phyloP scores from a whole-genome alignment of 2,113 vertebrate genomes.

The Columbina picui region DNA sequence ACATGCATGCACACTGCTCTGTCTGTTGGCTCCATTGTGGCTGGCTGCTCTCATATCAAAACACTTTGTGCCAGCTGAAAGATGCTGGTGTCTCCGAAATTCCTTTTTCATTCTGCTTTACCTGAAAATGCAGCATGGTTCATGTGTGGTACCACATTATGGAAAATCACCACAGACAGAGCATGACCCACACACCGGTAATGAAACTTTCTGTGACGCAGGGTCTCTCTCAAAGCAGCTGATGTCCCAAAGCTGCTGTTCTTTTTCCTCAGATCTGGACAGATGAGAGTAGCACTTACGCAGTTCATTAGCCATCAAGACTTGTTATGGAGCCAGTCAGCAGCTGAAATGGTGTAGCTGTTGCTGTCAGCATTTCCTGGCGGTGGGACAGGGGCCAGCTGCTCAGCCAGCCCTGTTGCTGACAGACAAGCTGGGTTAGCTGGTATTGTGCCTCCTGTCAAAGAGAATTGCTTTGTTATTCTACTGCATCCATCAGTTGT shows the following conservation, averaged over 20 bases:
- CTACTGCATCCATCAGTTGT: neutral
- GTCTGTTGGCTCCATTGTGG: slow-evolving; percentile 11
- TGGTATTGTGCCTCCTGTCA: slow-evolving; percentile 32
- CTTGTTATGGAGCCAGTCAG: neutral
- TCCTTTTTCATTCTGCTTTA: neutral
- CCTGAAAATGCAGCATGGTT: rapidly evolving
- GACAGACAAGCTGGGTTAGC: neutral
- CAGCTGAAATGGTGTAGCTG: slow-evolving; percentile 44
- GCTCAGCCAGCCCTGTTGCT: slow-evolving; percentile 39
- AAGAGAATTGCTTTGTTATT: neutral
- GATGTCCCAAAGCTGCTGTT: neutral
- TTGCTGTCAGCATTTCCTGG: slow-evolving; percentile 54
- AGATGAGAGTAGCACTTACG: neutral
- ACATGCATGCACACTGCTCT: slow-evolving; percentile 60
- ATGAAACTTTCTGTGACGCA: neutral
- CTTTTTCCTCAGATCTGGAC: neutral
- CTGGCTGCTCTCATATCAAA: slow-evolving; percentile 40
- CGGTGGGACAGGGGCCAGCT: slow-evolving; percentile 50
- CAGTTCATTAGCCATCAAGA: slow-evolving; percentile 34
- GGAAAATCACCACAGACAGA: rapidly evolving
- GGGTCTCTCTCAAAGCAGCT: neutral
- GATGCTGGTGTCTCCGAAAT: neutral
- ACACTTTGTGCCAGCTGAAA: slow-evolving; percentile 12
- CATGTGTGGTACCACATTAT: neutral
- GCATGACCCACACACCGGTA: rapidly evolving